phyloP scores from a whole-genome alignment of 2,888 invertebrate species.

The Archaeoteleia sp. region DNA sequence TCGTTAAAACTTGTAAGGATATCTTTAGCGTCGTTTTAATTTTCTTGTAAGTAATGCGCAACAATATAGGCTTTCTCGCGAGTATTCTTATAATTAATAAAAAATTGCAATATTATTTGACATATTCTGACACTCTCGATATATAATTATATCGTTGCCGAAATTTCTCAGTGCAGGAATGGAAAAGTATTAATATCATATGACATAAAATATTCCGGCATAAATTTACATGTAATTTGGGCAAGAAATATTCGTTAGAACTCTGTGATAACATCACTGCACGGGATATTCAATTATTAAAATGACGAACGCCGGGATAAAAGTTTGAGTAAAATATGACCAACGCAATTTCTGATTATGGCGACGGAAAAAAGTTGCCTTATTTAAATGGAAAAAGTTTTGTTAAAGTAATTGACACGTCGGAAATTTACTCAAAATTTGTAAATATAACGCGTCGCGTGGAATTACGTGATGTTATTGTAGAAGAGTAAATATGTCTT shows the following conservation, averaged over 20 bases:
- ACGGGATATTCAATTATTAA: conserved; percentile 54
- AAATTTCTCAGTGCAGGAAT: conserved; percentile 34
- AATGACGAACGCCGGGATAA: conserved; percentile 49
- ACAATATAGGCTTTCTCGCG: too few relatives aligned
- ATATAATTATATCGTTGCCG: conserved; percentile 37
- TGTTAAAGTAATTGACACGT: conserved; percentile 33
- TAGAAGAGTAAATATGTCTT: background rate
- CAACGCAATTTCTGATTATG: conserved; percentile 44
- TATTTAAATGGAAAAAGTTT: conserved; percentile 49
- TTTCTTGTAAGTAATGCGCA: too few relatives aligned
- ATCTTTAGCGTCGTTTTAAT: too few relatives aligned
- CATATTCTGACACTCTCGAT: too few relatives aligned
- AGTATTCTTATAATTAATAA: too few relatives aligned
- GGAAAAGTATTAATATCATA: conserved; percentile 52
- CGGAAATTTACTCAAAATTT: conserved; percentile 19
- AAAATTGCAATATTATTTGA: too few relatives aligned
- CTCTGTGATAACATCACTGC: conserved; percentile 48
- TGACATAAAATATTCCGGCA: conserved; percentile 52
- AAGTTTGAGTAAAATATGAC: conserved; percentile 51
- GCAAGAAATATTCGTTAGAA: conserved; percentile 53
- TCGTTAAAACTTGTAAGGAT: too few relatives aligned
- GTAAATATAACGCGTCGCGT: conserved; percentile 19
- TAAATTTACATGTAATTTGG: conserved; percentile 51
- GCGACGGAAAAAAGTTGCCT: conserved; percentile 32
- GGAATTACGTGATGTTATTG: background rate